Base-by-base conservation (phyloP, 2,113 vertebrate species). In the Xyrauchen texanus region DNA sequence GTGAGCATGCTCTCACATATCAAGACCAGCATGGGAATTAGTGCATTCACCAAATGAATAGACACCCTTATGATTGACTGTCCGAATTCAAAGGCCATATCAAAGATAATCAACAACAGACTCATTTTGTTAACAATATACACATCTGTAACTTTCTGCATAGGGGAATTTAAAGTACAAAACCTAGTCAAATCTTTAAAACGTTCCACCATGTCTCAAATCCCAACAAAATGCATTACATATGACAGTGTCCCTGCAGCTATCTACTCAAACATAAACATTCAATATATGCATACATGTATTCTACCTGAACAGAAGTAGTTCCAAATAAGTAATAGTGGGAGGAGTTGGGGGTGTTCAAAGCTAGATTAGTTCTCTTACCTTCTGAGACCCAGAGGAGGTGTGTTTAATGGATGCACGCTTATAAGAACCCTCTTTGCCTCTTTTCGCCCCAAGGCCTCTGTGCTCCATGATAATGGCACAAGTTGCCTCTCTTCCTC, bases 381-480 rank as follows among this genome's bases (percentile, higher is more conserved):
- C 97, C 96, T 93, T 98, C 88, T 98, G 97, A 0, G 97, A 98
- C 77, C 95, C 96, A 2, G 95, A 98, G 0, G 91, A 68, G 42
- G 93, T 89, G 68, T 90, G 91, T 85, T 91, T 92, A 76, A 92
- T 76, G 70, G 91, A 92, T 0, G 88, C 93, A 77, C 95, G 95
- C 90, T 95, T 98, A 86, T 98, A 92, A 0, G 97, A 99, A 10
- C 92, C 85, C 77, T 91, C 62, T 85, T 88, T 79, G 62, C 53
- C 45, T 86, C 78, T 42, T 64, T 80, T 81, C 1, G 47, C 69
- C 21, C 63, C 65, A 51, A 72, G 58, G 47, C 82, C 88, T 57
- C 71, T 84, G 81, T 0, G 68, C 52, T 92, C 90, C 91, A 92
- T 92, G 69, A 0, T 77, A 44, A 6, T 8, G 45, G 12, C 10